Base-by-base conservation (phyloP, 2,113 vertebrate genomes). In the Oenanthe oenanthe region DNA sequence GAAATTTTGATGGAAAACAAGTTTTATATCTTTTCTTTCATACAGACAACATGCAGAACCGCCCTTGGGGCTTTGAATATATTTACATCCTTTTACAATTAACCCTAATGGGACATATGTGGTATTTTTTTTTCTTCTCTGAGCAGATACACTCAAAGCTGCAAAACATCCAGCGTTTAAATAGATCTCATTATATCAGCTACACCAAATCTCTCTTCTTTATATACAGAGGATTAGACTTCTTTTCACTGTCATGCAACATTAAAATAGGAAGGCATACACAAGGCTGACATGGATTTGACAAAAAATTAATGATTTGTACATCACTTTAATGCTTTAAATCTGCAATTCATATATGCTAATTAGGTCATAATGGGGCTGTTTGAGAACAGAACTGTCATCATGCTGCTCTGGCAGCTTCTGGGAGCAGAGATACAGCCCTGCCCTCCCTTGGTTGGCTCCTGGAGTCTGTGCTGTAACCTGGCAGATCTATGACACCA, bases 221-320 rank as follows among this genome's bases (percentile, higher is more conserved):
- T 96, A 97, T 95, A 96, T 97, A 97, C 96, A 96, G 92, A 97
- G 93, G 95, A 97, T 97, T 98, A 97, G 94, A 96, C 97, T 96
- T 97, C 97, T 97, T 97, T 97, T 96, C 96, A 97, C 97, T 98
- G 98, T 98, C 98, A 97, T 96, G 97, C 98, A 98, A 98, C 98
- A 98, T 98, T 98, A 97, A 98, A 98, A 97, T 95, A 98, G 95
- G 96, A 97, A 98, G 94, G 96, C 97, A 97, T 97, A 98, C 97
- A 98, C 98, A 98, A 95, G 97, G 96, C 96, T 97, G 98, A 98
- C 98, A 98, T 95, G 92, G 89, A 98, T 98, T 98, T 98, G 98
- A 98, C 98, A 98, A 98, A 98, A 98, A 98, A 98, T 98, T 98
- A 98, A 98, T 98, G 98, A 98, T 98, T 98, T 98, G 97, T 98